Base-by-base conservation (phyloP, 2,888 invertebrate genomes). In the Drosophila stalkeri region DNA sequence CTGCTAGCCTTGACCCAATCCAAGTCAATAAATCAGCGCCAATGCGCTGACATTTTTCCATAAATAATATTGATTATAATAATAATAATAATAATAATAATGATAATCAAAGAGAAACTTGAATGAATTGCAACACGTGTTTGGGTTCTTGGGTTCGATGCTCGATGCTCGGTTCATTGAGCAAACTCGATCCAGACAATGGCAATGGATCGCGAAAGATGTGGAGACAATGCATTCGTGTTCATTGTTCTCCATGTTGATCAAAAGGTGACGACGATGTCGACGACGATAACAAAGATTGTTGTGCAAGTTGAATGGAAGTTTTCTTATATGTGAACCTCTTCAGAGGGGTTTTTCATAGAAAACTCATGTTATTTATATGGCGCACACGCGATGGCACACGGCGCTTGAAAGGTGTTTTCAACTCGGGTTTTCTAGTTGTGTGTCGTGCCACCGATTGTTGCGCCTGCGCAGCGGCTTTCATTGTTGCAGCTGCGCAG, bases 91-190 rank as follows among this genome's bases (percentile, higher is more conserved):
- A 44, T 27, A 39, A 43, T 31, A 47, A 69, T 27, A 39, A 43
- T 31, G 39, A 69, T 27, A 27, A 27, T 27, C 27, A 27, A 52
- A 59, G 27, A 68, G 63, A 66, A 68, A 66, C 77, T 81, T 85
- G 84, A 86, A 85, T 89, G 85, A 81, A 89, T 89, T 72, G 82
- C 82, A 86, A 86, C 85, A 85, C 85, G 85, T 85, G 85, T 85
- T 80, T 80, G 68, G 73, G 64, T 83, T 81, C 81, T 80, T 9
- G 20, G 37, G 56, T 43, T 61, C 59, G 66, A 16, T 37, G 54
- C 49, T 49, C 49, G 31, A 33, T 52, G 60, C 57, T 61, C 59
- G 68, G 49, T 63, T 71, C 88, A 86, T 78, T 82, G 86, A 86
- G 71, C 72, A 75, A 86, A 86, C 77, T 73, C 72, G 72, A 64